phyloP scores from a whole-genome alignment of 2,888 invertebrate species.

The Stramonita haemastoma region DNA sequence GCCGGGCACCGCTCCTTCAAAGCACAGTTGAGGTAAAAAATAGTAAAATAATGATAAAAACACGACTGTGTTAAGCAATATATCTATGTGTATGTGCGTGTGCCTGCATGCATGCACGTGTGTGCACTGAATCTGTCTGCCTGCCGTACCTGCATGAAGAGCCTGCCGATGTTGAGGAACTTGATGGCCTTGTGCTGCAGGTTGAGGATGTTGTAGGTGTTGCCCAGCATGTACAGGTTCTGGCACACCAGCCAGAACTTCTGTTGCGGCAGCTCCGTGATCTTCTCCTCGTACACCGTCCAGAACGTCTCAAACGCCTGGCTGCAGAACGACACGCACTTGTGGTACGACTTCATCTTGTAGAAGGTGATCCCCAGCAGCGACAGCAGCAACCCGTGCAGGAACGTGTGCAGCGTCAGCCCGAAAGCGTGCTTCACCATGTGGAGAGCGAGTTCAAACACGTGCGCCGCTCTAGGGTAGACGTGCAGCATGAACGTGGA shows the following conservation, averaged over 20 bases:
- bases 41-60: no score
- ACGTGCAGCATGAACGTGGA: conserved; percentile 74
- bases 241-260: conserved; percentile 75
- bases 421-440: conserved; percentile 73
- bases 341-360: conserved; percentile 74
- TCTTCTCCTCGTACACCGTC: conserved; percentile 68
- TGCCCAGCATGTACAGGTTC: conserved; percentile 74
- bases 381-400: conserved; percentile 72
- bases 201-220: conserved; percentile 72
- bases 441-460: conserved; percentile 73
- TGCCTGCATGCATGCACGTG: not conserved
- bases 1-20: no score
- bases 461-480: conserved; percentile 73
- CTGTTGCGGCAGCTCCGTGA: conserved; percentile 68
- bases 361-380: conserved; percentile 73
- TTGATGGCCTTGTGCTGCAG: conserved; percentile 73
- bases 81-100: not conserved
- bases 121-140: not conserved
- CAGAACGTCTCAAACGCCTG: conserved; percentile 74
- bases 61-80: no score
- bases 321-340: conserved; percentile 74
- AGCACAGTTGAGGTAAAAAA: no score
- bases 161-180: conserved; percentile 70
- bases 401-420: conserved; percentile 60
- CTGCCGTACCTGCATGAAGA: conserved; percentile 63